Conservation (phyloP, 1,140 invertebrate species). For the Conus betulinus region DNA sequence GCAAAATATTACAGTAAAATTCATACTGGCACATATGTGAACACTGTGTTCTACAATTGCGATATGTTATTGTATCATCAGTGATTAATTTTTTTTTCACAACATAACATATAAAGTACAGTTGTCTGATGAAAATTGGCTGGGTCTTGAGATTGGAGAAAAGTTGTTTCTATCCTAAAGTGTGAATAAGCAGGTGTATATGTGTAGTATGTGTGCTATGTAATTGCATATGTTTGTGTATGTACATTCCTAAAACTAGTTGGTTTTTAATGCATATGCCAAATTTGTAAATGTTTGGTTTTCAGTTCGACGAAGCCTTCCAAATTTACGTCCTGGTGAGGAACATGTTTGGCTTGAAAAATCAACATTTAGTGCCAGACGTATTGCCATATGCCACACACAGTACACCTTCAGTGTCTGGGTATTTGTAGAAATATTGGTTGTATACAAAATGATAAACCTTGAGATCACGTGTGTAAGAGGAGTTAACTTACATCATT, state of each 20-base stretch:
- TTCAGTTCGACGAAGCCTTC: constrained; percentile 20
- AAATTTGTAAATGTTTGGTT: neutral
- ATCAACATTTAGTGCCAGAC: neutral
- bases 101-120: neutral
- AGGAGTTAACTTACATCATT: neutral
- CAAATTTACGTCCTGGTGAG: constrained; percentile 18
- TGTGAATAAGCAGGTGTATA: neutral
- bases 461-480: neutral
- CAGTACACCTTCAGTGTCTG: neutral
- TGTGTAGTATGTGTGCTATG: neutral
- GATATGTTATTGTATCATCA: neutral
- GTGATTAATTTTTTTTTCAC: neutral
- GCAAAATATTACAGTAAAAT: no score
- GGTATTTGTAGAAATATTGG: neutral
- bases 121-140: neutral
- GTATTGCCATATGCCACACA: neutral
- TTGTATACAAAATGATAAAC: neutral
- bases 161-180: neutral
- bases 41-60: no score
- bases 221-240: neutral
- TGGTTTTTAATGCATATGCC: neutral
- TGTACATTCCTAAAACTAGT: neutral
- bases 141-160: neutral
- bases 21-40: no score
- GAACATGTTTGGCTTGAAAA: neutral